Percentiles rank a stretch among this genome's conserved stretches.
Evolutionary conservation across 2,797 vertebrate genomes (phyloP).

Genomic region (Florisuga fusca): DNA sequence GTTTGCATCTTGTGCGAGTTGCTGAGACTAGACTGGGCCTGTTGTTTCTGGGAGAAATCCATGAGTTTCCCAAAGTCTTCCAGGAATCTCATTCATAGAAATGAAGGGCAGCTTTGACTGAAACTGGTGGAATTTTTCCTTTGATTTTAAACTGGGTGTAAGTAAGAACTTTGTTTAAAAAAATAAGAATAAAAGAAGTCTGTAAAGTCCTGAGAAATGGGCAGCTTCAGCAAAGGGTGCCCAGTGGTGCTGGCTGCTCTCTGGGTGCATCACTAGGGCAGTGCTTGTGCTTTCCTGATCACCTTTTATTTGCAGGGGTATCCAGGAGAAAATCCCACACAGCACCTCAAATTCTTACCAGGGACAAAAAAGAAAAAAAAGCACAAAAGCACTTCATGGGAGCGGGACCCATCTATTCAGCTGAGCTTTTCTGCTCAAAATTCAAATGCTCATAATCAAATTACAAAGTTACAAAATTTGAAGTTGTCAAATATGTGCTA

Average conservation of each 20-base stretch:
- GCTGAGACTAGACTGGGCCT: neutral
- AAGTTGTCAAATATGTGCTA: conserved; percentile 63
- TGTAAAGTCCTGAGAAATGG: neutral
- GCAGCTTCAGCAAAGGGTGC: neutral
- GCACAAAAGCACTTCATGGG: neutral
- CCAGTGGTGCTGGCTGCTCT: rapidly evolving
- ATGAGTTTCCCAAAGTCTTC: neutral
- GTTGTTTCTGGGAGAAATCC: neutral
- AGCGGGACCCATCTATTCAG: neutral
- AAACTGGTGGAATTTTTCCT: neutral
- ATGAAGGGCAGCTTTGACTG: neutral
- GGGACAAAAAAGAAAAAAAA: neutral
- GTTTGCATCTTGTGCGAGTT: neutral
- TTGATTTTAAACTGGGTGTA: neutral
- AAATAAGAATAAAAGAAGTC: neutral
- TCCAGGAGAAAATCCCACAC: neutral
- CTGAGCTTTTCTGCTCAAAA: neutral
- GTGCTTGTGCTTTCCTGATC: neutral
- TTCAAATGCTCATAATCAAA: conserved; percentile 23
- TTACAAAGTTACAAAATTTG: conserved; percentile 18
- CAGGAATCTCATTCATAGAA: neutral
- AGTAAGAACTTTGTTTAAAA: neutral
- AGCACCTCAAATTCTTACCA: neutral
- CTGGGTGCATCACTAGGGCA: neutral
- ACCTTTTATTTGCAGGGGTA: neutral